Percentiles rank a stretch among this genome's conserved stretches.
phyloP scores from a whole-genome alignment of 1,140 invertebrate genomes.

The Dryas iulia region DNA sequence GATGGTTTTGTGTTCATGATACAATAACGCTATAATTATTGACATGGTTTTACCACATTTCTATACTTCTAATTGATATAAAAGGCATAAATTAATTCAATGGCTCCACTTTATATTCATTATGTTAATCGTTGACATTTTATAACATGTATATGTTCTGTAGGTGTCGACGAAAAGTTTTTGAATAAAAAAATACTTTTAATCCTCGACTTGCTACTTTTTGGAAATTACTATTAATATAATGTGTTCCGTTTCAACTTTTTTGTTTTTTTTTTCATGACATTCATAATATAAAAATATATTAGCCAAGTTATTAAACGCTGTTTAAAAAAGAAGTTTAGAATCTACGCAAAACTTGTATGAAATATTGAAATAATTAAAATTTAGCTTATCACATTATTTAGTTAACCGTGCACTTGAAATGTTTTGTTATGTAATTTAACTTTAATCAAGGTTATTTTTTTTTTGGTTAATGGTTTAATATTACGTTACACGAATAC shows the following conservation, averaged over 20 bases:
- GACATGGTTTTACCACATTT: background rate
- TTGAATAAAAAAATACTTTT: too few relatives aligned
- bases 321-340: too few relatives aligned
- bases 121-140: background rate
- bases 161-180: background rate
- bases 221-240: background rate
- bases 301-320: too few relatives aligned
- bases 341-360: too few relatives aligned
- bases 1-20: conserved; percentile 30
- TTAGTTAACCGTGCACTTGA: background rate
- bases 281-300: too few relatives aligned
- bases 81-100: background rate
- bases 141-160: background rate
- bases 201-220: background rate
- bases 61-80: background rate
- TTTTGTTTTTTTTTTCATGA: too few relatives aligned
- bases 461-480: background rate
- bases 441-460: background rate
- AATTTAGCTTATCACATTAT: background rate
- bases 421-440: background rate
- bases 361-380: too few relatives aligned
- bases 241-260: too few relatives aligned
- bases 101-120: background rate
- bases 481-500: too few relatives aligned
- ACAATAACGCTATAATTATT: conserved; percentile 1